These are phyloP conservation scores for Lanius ludovicianus DNA, from an alignment of 2,113 vertebrate species.

Conservation along the genomic window DNA sequence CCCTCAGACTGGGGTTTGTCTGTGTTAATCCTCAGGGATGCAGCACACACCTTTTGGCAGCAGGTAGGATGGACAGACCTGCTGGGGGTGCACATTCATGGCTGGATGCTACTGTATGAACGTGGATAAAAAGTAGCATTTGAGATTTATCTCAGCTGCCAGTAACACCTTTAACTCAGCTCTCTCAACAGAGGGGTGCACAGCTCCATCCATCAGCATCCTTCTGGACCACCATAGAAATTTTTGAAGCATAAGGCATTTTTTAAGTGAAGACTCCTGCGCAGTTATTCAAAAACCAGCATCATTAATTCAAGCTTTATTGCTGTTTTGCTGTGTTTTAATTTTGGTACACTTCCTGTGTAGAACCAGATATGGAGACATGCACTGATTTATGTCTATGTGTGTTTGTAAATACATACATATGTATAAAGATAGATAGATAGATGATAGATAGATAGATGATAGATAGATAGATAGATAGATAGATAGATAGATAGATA, in stretches of 20 bases:
- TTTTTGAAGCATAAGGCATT: neutral
- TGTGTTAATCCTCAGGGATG: neutral
- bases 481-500: neutral
- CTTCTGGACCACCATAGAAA: rapidly evolving
- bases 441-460: neutral
- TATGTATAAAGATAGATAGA: too few relatives aligned
- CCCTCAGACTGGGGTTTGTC: neutral
- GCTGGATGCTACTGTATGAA: neutral
- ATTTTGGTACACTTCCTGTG: neutral
- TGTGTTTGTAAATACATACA: neutral
- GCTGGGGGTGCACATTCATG: neutral
- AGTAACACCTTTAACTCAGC: neutral
- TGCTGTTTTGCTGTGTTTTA: neutral
- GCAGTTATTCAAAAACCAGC: neutral
- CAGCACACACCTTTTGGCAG: neutral
- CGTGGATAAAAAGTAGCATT: neutral
- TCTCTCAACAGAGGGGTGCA: neutral
- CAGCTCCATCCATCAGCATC: neutral
- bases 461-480: too few relatives aligned
- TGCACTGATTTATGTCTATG: neutral
- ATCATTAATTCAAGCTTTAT: neutral
- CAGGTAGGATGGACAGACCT: neutral
- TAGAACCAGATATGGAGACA: neutral
- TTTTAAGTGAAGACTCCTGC: neutral
- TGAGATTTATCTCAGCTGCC: neutral